Evolutionary conservation across 2,888 invertebrate genomes (phyloP).

Genomic region (Rotaria magnacalcarata): DNA sequence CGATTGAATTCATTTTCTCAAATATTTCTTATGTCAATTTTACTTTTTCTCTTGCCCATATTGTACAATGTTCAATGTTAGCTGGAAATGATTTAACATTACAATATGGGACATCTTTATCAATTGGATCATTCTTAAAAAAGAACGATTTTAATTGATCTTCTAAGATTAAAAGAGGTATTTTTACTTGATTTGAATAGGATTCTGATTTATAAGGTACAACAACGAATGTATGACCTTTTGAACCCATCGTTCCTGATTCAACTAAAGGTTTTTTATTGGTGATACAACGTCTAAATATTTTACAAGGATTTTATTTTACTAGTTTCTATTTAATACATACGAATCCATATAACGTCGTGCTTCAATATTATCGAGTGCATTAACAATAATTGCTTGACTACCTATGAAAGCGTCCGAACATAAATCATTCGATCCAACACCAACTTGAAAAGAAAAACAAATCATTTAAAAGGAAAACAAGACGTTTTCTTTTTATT

Average conservation of each 20-base stretch:
- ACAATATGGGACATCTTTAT: conserved; percentile 59
- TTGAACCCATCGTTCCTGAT: conserved; percentile 60
- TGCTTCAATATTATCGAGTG: conserved; percentile 59
- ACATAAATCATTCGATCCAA: conserved; percentile 55
- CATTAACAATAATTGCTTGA: conserved; percentile 56
- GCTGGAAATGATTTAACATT: conserved; percentile 61
- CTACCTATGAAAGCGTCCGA: conserved; percentile 55
- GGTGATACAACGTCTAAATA: conserved; percentile 57
- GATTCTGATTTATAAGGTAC: conserved; percentile 60
- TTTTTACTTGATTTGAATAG: conserved; percentile 56
- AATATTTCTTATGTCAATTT: not conserved
- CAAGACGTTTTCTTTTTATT: conserved; percentile 25
- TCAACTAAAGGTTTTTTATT: conserved; percentile 57
- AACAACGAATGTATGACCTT: conserved; percentile 59
- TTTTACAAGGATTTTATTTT: not conserved
- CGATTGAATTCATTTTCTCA: not conserved
- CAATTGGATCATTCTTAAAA: conserved; percentile 57
- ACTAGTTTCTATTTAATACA: not conserved
- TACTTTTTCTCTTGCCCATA: conserved; percentile 60
- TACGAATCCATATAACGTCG: conserved; percentile 59
- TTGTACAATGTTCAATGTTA: conserved; percentile 60
- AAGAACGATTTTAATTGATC: not conserved
- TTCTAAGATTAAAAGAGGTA: too few relatives aligned
- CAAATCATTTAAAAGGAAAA: not conserved
- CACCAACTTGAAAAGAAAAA: conserved; percentile 51